Percentiles rank a stretch among this genome's conserved stretches.
phyloP scores from a whole-genome alignment of 2,797 vertebrate genomes.

The Myripristis jacobus region DNA sequence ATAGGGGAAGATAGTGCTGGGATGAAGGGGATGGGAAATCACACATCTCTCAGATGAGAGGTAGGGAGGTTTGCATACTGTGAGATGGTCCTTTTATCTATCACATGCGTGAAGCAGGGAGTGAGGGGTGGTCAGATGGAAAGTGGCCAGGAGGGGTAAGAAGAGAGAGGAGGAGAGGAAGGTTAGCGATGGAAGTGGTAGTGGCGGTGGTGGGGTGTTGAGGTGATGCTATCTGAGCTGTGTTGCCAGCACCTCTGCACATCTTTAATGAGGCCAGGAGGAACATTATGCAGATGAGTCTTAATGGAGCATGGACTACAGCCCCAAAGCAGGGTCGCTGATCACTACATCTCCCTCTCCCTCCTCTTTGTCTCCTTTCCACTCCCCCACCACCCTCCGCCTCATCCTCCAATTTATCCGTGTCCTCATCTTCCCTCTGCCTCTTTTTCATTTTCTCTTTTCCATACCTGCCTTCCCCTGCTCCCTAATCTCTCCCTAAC shows the following conservation, averaged over 20 bases:
- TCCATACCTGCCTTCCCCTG: not conserved
- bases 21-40: conserved; percentile 43
- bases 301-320: conserved; percentile 72
- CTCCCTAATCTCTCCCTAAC: conserved; percentile 29
- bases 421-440: conserved; percentile 28
- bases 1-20: conserved; percentile 44
- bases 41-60: conserved; percentile 75
- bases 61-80: conserved; percentile 70
- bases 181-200: conserved; percentile 29
- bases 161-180: conserved; percentile 35
- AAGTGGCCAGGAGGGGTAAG: conserved; percentile 32
- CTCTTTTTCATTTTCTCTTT: conserved; percentile 43
- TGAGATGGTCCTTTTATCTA: conserved; percentile 77
- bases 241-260: conserved; percentile 59
- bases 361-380: not conserved
- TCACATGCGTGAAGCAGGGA: conserved; percentile 55
- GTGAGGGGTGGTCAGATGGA: conserved; percentile 47
- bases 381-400: conserved; percentile 4
- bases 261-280: conserved; percentile 73
- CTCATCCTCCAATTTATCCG: conserved; percentile 27
- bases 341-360: conserved; percentile 42
- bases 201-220: not conserved
- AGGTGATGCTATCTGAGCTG: conserved; percentile 46
- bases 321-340: conserved; percentile 55
- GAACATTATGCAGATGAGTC: conserved; percentile 81